A percentile compares a stretch with the other conserved stretches of the same genome.
Conservation (phyloP, 2,888 invertebrate genomes). For the Alloscopus bannaensis region DNA sequence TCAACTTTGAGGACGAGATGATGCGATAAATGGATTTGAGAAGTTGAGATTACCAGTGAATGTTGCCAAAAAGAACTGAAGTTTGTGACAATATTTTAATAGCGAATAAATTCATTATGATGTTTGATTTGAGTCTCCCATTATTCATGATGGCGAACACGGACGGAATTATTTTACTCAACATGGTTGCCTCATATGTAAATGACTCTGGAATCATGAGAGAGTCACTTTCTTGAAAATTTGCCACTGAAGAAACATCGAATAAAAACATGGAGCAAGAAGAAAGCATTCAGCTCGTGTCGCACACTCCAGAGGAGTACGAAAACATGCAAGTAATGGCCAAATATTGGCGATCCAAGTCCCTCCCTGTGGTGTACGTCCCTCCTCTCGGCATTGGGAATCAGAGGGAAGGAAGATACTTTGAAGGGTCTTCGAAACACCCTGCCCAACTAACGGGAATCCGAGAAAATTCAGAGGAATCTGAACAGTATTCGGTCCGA, state of each 20-base stretch:
- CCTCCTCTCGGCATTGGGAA: conserved; percentile 14
- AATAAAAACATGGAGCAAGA: conserved; percentile 65
- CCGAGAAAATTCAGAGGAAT: conserved; percentile 54
- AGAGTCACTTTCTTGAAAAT: no score
- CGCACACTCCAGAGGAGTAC: conserved; percentile 48
- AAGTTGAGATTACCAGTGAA: no score
- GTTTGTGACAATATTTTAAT: no score
- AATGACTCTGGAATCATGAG: no score
- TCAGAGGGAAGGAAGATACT: neutral
- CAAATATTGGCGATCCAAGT: conserved; percentile 66
- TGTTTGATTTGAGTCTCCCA: no score
- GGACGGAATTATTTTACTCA: no score
- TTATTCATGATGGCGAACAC: no score
- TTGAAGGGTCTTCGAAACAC: conserved; percentile 17
- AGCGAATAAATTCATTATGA: no score
- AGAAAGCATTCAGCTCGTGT: conserved; percentile 63
- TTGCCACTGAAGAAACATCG: no score
- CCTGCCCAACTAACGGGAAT: conserved; percentile 33
- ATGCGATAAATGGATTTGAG: conserved; percentile 25
- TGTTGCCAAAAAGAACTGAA: no score
- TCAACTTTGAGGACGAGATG: conserved; percentile 10
- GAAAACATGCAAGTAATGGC: conserved; percentile 65
- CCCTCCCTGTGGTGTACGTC: conserved; percentile 62
- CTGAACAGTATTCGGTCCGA: conserved; percentile 43
- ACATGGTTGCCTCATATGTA: no score